These are phyloP conservation scores for Silurus glanis DNA, from an alignment of 2,113 vertebrate species.

Conservation along the genomic window DNA sequence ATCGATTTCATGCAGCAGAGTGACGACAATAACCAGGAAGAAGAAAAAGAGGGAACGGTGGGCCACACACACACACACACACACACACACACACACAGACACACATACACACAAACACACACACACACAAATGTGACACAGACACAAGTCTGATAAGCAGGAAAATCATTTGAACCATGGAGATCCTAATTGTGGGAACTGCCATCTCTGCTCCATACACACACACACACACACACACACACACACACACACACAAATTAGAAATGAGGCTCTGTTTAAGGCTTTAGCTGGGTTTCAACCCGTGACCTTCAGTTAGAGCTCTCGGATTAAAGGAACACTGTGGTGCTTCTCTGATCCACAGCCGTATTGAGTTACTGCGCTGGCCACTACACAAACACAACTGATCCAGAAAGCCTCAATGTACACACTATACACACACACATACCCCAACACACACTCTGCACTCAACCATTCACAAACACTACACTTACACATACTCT, in stretches of 20 bases:
- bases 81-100: not conserved
- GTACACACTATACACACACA: not conserved
- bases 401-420: slow-evolving; percentile 32
- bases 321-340: slow-evolving; percentile 16
- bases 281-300: slow-evolving; percentile 30
- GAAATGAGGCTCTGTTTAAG: not conserved
- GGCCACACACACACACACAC: not conserved
- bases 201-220: not conserved
- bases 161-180: slow-evolving; percentile 12
- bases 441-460: slow-evolving; percentile 16
- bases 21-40: not conserved
- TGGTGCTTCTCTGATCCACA: slow-evolving; percentile 29
- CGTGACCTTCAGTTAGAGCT: slow-evolving; percentile 8
- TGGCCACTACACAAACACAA: slow-evolving; percentile 34
- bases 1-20: slow-evolving; percentile 2
- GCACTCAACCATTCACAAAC: too few species aligned
- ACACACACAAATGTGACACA: not conserved
- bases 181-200: not conserved
- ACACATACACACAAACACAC: slow-evolving; percentile 6
- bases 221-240: not conserved
- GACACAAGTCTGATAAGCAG: not conserved
- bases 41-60: not conserved
- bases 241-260: not conserved
- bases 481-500: slow-evolving; percentile 5
- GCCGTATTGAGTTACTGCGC: slow-evolving; percentile 12